Base-by-base conservation (phyloP, 2,888 invertebrate genomes). In the Linyphia triangularis region DNA sequence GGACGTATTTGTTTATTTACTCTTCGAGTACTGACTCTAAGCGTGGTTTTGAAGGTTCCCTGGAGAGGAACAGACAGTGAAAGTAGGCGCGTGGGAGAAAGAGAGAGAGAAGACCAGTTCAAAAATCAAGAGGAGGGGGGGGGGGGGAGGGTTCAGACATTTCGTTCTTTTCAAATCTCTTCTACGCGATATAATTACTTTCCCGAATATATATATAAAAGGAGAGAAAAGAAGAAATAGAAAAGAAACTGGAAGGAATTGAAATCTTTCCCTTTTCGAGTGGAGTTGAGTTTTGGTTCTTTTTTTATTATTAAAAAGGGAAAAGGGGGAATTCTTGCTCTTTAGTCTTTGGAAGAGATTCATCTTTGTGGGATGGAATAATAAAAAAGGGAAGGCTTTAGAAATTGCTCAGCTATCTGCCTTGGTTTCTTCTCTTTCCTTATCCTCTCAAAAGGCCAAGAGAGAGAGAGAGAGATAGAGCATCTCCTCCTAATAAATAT, bases 401-500 rank as follows among this genome's bases (percentile, higher is more conserved):
- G 70, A 85, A 85, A 85, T 85, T 85, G 85, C 85, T 85, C 85
- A 85, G 43, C 69, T 78, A 61, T 70, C 85, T 57, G 84, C 77
- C 82, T 6, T 30, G 16, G 19, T 57, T 51, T 57, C 19, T 30
- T 28, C 51, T 70, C 40, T 22, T 73, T 16, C 37, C 30, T 59
- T 57, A 33, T 61, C n/a, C 28, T 61, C 19, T 69, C 81, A 57
- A 81, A 81, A 72, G 22, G 61, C 24, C 13, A 13, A 24, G 75
- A 40, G 61, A 59, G 37, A 37, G 33, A 72, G 72, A 40, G 28
- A n/a, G 30, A 51, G 24, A 37, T 10, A 40, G 40, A 30, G 26
- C 57, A 40, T 28, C 28, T 40, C 19, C n/a, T 77, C 59, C 69
- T 40, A 85, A 85, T 77, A 33, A 33, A 33, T 33, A 33, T 33